Evolutionary conservation across 1,140 invertebrate genomes (phyloP), one percentile per base, ranked within the genome.

Genomic region (Listronotus oregonensis): DNA sequence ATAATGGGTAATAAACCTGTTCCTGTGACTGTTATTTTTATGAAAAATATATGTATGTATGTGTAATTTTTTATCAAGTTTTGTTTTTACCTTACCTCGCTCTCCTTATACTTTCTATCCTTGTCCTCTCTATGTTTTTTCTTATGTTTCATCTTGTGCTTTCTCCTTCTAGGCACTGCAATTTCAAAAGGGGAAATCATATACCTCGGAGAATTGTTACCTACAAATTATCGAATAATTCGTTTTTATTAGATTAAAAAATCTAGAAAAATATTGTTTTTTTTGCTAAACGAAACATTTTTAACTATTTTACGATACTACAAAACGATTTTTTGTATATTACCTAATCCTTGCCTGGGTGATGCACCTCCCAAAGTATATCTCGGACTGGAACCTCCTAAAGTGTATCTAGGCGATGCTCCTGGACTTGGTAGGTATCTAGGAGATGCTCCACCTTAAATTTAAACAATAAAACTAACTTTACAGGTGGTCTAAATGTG

Each of bases 121-220:
- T 73, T 74, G 32, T 85, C 85, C 52, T 86, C 82, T 73, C 86
- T 87, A 70, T 88, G 85, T 72, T 87, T 89, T 74, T 90, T 90
- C 83, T 90, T 90, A 76, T 90, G 89, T 76, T 90, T 92, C 17
- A 90, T 61, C 81, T 89, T 90, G 77, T 90, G 89, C 71, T 87
- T 90, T 60, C 86, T 85, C 76, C 84, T 84, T 68, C 84, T 82
- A 64, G 83, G 81, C 70, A 74, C 43, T 49, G 82, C 78, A 21
- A 79, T 72, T 59, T 84, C 79, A 47, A 72, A 76, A 27, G 78
- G 66, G 10, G 79, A 47, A 49, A 78, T 75, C 74, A 81, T 80
- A 70, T 84, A 82, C 34, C 80, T 70, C 32, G 83, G 82, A 18
- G 84, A 84, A 47, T 83, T 76, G 61, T 80, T 81, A 6, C 84